Percentiles rank a stretch among this genome's conserved stretches.
Conservation (phyloP, 2,797 vertebrate species). For the Cyclopterus lumpus region DNA sequence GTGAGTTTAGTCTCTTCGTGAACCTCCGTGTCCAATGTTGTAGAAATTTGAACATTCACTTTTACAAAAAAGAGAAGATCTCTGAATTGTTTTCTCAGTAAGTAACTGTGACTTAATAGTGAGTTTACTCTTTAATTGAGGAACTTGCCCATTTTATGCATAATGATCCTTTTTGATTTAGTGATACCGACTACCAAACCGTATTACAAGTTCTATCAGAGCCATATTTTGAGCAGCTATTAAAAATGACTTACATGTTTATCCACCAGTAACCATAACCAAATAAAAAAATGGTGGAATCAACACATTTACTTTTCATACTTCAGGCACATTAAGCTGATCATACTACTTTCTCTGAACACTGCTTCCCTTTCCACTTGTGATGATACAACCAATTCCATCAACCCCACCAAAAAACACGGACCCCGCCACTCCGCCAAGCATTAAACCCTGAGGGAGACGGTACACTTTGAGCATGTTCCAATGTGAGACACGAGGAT, state of each 20-base stretch:
- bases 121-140: neutral
- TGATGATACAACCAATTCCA: slow-evolving; percentile 36
- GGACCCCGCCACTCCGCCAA: slow-evolving; percentile 18
- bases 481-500: slow-evolving; percentile 21
- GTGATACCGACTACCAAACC: neutral
- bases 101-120: neutral
- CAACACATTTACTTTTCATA: neutral
- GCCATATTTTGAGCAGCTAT: neutral
- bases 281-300: neutral
- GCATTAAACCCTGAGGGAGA: slow-evolving; percentile 35
- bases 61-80: neutral
- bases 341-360: neutral
- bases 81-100: neutral
- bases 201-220: neutral
- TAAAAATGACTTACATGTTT: neutral
- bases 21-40: neutral
- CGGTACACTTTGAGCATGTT: slow-evolving; percentile 44
- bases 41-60: neutral
- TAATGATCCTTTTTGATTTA: neutral
- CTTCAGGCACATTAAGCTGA: neutral
- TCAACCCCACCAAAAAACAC: slow-evolving; percentile 29
- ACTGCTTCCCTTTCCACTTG: neutral
- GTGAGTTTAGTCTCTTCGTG: neutral
- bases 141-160: neutral
- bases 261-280: neutral